Base-by-base conservation (phyloP, 2,888 invertebrate species). In the Cerastis rubricosa region DNA sequence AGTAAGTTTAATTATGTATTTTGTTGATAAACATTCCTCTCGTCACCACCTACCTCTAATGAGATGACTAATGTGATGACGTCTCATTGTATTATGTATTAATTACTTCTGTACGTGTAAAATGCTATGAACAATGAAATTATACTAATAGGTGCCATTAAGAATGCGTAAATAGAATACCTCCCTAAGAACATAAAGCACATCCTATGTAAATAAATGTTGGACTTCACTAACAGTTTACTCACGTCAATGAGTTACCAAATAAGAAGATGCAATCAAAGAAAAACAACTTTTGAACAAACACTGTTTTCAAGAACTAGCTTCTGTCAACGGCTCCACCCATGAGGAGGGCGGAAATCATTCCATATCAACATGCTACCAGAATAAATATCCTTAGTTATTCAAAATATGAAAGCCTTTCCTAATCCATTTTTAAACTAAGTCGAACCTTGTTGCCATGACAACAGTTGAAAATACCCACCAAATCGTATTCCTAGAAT, bases 81-180 rank as follows among this genome's bases (percentile, higher is more conserved):
- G n/a, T n/a, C 43, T 4, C 1, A 22, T 61, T 61, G 35, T 35
- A 29, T 22, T 76, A 29, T 29, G 5, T 43, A n/a, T 9, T 57
- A 22, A 29, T 59, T 25, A 14, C 19, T 51, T 79, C 35, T 47
- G 25, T 40, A 57, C 71, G 25, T 70, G 71, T 59, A 14, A 71
- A 63, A 40, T 54, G 45, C 25, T 5, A 2, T 47, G 40, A 76
- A 81, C 51, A 81, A 76, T 81, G 6, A 64, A 49, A 82, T 71
- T 76, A 68, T 51, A 47, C 25, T 68, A 45, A 57, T 51, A 47
- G 19, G 1, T 14, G n/a, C 29, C 73, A 19, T 49, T 22, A 81
- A 65, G 68, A 63, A 81, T 71, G 40, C 59, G 14, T 65, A 65
- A 71, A 71, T 76, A 7, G 54, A 75, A 80, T 69, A 29, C 19